Evolutionary conservation across 64 coral and sea anemone genomes (phyloP), one percentile per base, ranked within the genome.

Genomic region (Montipora foliosa): DNA sequence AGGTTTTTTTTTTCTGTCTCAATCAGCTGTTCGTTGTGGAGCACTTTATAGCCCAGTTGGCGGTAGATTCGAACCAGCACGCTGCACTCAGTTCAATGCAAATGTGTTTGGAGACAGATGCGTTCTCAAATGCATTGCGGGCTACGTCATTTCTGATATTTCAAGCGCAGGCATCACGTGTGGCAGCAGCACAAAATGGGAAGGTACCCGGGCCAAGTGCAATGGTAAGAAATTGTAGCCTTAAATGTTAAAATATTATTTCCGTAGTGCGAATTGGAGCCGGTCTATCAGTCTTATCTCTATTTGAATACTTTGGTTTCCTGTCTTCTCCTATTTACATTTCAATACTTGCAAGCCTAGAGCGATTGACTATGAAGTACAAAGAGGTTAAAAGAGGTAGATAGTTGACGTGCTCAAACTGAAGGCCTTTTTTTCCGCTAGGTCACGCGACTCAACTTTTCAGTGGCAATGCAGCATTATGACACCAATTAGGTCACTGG

Each of bases 91-190:
- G 50, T 17, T 21, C 8, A 75, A 92, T 60, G 76, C 94, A 20
- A 95, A 95, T 74, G 19, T 49, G 37, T 89, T 20, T 89, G 77
- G 84, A 8, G 90, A 95, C 74, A 73, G 67, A 47, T 95, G 94
- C 48, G 75, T 47, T 14, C 50, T 89, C 25, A 81, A 51, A 45
- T 95, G 94, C 66, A n/a, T 80, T 4, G 48, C 19, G 14, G 94
- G 94, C 9, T 95, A 92, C 77, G 47, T n/a, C 20, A 24, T 91
- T 29, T 67, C 67, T 8, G 84, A 92, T 29, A 45, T 68, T 25
- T 17, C 46, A n/a, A 6, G 7, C 9, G 87, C 57, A 6, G 19
- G 19, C 15, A 29, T 91, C 4, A 80, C 61, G 2, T 95, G 94
- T 64, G 76, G 67, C 14, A 57, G 68, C 13, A 21, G 37, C 7